These are phyloP conservation scores for Apamea anceps DNA, from an alignment of 2,888 invertebrate species.

Conservation along the genomic window DNA sequence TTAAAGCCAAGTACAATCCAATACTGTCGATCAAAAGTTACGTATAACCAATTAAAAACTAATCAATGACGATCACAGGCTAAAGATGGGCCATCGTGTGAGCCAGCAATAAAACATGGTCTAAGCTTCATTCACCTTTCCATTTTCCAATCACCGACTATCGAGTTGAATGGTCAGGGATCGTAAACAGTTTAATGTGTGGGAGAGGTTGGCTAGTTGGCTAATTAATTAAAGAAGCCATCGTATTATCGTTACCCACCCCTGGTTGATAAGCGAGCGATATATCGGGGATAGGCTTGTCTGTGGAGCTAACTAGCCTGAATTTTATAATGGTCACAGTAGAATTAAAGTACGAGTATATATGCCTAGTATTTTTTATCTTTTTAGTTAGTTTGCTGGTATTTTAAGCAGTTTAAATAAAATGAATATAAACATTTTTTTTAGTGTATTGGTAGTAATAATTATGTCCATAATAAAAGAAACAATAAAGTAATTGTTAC, in stretches of 20 bases:
- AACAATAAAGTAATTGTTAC: neutral
- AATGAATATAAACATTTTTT: too few relatives aligned
- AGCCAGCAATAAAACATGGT: constrained; percentile 52
- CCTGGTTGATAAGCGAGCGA: constrained; percentile 71
- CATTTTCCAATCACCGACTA: constrained; percentile 64
- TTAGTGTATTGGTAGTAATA: neutral
- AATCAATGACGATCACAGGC: constrained; percentile 3
- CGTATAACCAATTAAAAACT: constrained; percentile 7
- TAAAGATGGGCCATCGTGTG: constrained; percentile 49
- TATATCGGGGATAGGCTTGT: constrained; percentile 67
- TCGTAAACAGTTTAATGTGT: constrained; percentile 88
- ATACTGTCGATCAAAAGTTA: neutral
- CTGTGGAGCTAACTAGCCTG: constrained; percentile 21
- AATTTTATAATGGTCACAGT: constrained; percentile 43
- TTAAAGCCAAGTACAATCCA: neutral
- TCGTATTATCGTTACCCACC: constrained; percentile 81
- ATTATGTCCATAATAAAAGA: neutral
- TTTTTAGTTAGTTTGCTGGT: neutral
- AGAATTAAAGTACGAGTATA: neutral
- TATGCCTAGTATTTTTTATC: neutral
- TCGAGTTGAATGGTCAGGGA: constrained; percentile 67
- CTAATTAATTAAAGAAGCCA: constrained; percentile 86
- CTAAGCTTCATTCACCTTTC: constrained; percentile 57
- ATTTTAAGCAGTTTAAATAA: neutral
- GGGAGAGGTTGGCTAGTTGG: constrained; percentile 82